These are phyloP conservation scores for Poeciliopsis presidionis DNA, from an alignment of 2,797 vertebrate genomes.

Conservation along the genomic window DNA sequence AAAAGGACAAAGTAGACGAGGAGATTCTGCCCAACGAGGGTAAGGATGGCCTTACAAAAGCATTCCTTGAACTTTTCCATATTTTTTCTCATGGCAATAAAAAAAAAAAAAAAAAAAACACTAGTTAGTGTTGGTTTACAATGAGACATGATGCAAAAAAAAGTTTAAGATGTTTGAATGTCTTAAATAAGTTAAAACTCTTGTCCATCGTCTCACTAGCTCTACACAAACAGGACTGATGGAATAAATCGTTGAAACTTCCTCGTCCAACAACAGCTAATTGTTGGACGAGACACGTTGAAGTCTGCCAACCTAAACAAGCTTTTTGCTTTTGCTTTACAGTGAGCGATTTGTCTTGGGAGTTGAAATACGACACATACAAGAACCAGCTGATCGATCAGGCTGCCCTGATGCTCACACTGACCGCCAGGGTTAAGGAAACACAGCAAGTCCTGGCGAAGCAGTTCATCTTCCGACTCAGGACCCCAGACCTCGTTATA, in stretches of 20 bases:
- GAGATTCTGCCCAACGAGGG: conserved; percentile 80
- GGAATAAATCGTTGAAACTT: background rate
- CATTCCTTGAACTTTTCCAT: background rate
- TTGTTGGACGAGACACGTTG: background rate
- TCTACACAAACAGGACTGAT: background rate
- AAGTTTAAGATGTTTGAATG: background rate
- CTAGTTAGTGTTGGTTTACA: background rate
- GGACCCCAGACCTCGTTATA: conserved; percentile 86
- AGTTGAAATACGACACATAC: conserved; percentile 77
- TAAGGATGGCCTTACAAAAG: conserved; percentile 57
- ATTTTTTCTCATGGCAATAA: background rate
- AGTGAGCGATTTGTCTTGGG: conserved; percentile 76
- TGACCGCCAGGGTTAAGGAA: conserved; percentile 77
- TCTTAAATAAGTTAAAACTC: background rate
- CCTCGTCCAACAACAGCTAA: background rate
- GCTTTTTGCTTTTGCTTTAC: conserved; percentile 3
- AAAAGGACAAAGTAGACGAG: conserved; percentile 73
- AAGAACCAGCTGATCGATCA: conserved; percentile 87
- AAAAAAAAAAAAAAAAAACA: background rate
- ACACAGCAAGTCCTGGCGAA: conserved; percentile 85
- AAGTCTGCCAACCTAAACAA: background rate
- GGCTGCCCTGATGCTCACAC: conserved; percentile 86
- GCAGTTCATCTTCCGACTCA: conserved; percentile 89
- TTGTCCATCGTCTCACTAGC: background rate
- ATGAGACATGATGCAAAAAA: background rate